Evolutionary conservation across 2,888 invertebrate species (phyloP).

Genomic region (Agrilus mali): DNA sequence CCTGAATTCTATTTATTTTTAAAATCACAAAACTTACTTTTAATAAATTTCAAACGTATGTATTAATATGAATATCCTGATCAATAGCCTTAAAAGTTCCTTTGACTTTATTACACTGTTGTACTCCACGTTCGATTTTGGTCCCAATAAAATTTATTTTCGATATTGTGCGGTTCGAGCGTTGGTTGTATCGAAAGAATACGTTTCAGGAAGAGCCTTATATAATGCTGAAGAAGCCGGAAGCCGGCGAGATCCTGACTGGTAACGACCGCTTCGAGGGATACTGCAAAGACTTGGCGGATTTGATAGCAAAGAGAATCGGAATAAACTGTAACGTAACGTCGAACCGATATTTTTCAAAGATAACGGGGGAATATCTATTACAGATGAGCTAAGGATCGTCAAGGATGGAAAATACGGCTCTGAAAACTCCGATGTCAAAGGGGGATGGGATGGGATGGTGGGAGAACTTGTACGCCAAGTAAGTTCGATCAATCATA

Average conservation of each 20-base stretch:
- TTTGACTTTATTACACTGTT: too few species aligned
- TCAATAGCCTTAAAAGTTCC: too few species aligned
- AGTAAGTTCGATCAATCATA: slow-evolving; percentile 41
- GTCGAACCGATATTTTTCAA: background rate
- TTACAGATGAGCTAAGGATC: slow-evolving; percentile 68
- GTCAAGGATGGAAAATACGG: slow-evolving; percentile 82
- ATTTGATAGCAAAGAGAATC: slow-evolving; percentile 64
- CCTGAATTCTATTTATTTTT: too few species aligned
- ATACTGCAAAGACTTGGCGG: slow-evolving; percentile 84
- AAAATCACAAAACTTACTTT: too few species aligned
- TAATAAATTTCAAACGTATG: too few species aligned
- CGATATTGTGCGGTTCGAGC: background rate
- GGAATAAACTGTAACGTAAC: slow-evolving; percentile 64
- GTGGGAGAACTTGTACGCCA: slow-evolving; percentile 77
- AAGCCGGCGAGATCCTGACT: slow-evolving; percentile 47
- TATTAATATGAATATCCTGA: too few species aligned
- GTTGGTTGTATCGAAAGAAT: slow-evolving; percentile 5
- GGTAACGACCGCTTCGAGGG: slow-evolving; percentile 79
- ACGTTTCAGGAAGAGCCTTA: slow-evolving; percentile 68
- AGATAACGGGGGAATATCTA: slow-evolving; percentile 6
- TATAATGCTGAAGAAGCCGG: slow-evolving; percentile 61
- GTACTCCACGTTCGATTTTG: too few species aligned
- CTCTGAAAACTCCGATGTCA: slow-evolving; percentile 56
- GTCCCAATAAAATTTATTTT: background rate
- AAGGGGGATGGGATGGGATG: slow-evolving; percentile 79